Evolutionary conservation across 2,113 vertebrate genomes (phyloP).

Genomic region (Mobula birostris): DNA sequence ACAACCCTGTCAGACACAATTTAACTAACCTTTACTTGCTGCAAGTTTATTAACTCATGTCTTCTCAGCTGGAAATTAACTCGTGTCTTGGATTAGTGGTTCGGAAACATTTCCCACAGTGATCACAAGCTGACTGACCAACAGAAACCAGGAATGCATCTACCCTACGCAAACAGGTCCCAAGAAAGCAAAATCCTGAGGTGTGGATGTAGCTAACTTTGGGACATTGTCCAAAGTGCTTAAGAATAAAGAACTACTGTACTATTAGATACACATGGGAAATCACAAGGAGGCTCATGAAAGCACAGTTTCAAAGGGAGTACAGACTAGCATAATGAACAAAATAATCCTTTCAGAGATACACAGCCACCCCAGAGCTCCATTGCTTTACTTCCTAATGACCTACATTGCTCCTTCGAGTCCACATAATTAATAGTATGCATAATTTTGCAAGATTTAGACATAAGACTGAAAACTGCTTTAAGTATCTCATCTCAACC

Average conservation of each 20-base stretch:
- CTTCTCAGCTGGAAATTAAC: not conserved
- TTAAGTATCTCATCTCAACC: not conserved
- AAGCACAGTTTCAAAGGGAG: not conserved
- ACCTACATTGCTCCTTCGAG: not conserved
- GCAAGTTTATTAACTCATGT: not conserved
- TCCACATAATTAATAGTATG: not conserved
- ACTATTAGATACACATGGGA: not conserved
- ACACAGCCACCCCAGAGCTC: not conserved
- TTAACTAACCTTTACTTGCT: not conserved
- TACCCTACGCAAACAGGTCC: not conserved
- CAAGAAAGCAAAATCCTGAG: not conserved
- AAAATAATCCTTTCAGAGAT: not conserved
- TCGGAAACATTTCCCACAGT: not conserved
- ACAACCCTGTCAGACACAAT: not conserved
- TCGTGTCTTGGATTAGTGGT: not conserved
- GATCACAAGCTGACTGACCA: not conserved
- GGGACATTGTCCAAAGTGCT: not conserved
- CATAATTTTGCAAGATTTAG: not conserved
- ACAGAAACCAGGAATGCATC: not conserved
- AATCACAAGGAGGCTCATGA: not conserved
- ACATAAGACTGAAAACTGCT: not conserved
- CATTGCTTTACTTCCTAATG: not conserved
- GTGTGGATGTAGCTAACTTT: not conserved
- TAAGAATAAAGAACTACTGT: not conserved
- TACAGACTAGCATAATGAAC: not conserved